phyloP scores from a whole-genome alignment of 2,113 vertebrate genomes.

The Progne subis region DNA sequence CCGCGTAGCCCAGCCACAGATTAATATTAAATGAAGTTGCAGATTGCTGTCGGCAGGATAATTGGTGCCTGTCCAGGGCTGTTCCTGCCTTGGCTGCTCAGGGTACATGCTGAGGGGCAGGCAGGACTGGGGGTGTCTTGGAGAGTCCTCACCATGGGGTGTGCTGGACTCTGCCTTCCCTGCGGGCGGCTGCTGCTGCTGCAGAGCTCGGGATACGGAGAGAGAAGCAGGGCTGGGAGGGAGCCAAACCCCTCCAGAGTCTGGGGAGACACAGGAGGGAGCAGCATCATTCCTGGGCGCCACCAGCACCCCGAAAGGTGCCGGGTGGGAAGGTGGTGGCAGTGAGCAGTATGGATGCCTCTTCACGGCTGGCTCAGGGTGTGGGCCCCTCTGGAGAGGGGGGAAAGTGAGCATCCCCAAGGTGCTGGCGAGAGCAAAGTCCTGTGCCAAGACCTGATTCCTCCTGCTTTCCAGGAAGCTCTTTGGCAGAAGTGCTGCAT shows the following conservation, averaged over 20 bases:
- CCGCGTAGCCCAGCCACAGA: neutral
- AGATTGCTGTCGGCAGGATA: neutral
- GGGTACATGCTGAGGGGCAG: fast-evolving
- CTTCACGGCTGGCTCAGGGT: neutral
- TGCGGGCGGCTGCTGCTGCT: neutral
- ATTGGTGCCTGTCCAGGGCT: neutral
- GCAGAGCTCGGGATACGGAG: neutral
- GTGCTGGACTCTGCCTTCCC: neutral
- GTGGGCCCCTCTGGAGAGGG: fast-evolving
- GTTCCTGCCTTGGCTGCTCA: neutral
- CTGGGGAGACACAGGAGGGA: neutral
- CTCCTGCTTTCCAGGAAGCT: conserved; percentile 21
- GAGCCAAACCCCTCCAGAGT: neutral
- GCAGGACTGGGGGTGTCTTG: neutral
- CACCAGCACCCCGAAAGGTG: fast-evolving
- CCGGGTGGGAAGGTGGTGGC: neutral
- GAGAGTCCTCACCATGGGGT: fast-evolving
- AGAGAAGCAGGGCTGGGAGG: neutral
- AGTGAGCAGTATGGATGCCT: neutral
- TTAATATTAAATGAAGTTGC: conserved; percentile 48
- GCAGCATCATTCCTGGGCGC: neutral
- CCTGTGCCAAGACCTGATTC: neutral
- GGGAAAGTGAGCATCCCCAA: fast-evolving
- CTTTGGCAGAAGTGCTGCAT: fast-evolving
- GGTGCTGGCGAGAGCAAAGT: fast-evolving